Percentiles rank a stretch among this genome's conserved stretches.
Evolutionary conservation across 2,797 vertebrate genomes (phyloP).

Genomic region (Phrynocephalus guinanensis): DNA sequence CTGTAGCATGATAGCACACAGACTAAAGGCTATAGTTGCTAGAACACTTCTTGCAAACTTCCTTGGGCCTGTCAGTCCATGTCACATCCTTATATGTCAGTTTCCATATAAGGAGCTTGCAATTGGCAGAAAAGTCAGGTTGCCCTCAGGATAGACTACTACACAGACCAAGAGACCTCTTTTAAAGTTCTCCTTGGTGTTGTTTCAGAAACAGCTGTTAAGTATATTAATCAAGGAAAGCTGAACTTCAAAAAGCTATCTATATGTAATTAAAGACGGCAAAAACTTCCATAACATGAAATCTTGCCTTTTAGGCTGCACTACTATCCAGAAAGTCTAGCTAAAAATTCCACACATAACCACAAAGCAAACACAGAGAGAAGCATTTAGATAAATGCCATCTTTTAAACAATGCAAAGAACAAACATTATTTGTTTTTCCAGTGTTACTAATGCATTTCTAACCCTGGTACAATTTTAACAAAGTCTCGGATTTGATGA

Average conservation of each 20-base stretch:
- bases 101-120: constrained; percentile 3
- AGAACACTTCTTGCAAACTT: neutral
- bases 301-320: constrained; percentile 11
- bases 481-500: no score
- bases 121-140: constrained; percentile 40
- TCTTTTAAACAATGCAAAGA: constrained; percentile 1
- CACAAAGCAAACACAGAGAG: neutral
- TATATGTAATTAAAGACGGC: constrained; percentile 25
- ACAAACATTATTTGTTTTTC: neutral
- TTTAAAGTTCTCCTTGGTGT: constrained; percentile 21
- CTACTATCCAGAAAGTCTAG: constrained; percentile 1
- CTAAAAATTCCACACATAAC: neutral
- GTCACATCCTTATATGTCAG: neutral
- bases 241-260: neutral
- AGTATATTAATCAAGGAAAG: constrained; percentile 13
- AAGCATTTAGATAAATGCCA: neutral
- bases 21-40: neutral
- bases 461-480: no score
- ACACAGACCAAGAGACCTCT: constrained; percentile 1
- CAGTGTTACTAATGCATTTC: no score
- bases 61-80: neutral
- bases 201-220: constrained; percentile 24
- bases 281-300: constrained; percentile 1
- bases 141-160: constrained; percentile 33
- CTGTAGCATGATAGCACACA: neutral